Percentiles rank a stretch among this genome's conserved stretches.
Conservation (phyloP, 2,797 vertebrate species). For the Ctenochaetus hawaiiensis region DNA sequence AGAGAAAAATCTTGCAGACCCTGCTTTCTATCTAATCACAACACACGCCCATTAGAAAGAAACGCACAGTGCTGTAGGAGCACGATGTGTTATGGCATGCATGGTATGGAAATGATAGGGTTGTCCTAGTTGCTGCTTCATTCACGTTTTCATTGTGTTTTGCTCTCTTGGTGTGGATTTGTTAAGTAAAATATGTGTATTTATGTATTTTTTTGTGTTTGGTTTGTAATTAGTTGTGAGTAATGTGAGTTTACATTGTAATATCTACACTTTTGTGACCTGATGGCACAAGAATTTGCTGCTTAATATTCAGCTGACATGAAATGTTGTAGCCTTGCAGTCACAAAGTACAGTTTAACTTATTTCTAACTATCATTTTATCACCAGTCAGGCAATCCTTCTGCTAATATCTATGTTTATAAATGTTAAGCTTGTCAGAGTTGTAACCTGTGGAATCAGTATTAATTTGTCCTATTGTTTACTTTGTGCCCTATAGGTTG, state of each 20-base stretch:
- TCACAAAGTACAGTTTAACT: background rate
- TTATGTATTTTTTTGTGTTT: background rate
- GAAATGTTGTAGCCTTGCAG: background rate
- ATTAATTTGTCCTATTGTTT: background rate
- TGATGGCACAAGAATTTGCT: too few species aligned
- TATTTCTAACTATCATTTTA: background rate
- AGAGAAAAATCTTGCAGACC: too few species aligned
- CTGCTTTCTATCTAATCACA: background rate
- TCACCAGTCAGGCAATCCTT: too few species aligned
- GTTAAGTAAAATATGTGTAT: too few species aligned
- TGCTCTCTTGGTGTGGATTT: background rate
- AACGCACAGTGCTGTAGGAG: background rate
- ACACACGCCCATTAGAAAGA: background rate
- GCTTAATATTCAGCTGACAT: background rate
- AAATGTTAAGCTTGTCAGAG: background rate
- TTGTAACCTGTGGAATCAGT: background rate
- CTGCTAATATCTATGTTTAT: too few species aligned
- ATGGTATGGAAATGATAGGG: background rate
- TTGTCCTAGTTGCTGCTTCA: background rate
- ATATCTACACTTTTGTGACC: background rate
- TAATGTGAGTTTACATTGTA: background rate
- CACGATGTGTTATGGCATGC: background rate
- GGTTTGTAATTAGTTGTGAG: background rate
- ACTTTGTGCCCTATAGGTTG: background rate
- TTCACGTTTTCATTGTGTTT: background rate